phyloP scores from a whole-genome alignment of 2,888 invertebrate species.

The Ecliptopera silaceata region DNA sequence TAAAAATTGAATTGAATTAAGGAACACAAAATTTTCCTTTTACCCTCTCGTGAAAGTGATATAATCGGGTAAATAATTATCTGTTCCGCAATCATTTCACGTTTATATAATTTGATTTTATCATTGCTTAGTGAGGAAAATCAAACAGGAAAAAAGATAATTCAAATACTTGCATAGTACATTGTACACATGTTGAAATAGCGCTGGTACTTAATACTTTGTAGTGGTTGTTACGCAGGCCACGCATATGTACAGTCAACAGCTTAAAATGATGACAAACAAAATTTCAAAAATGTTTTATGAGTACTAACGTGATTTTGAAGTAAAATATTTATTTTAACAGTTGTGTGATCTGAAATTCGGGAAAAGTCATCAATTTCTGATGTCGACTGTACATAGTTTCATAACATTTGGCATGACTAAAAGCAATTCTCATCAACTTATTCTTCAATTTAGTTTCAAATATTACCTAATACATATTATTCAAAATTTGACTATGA shows the following conservation, averaged over 20 bases:
- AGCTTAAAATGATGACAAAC: too few relatives aligned
- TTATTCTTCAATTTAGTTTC: neutral
- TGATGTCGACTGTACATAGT: constrained; percentile 2
- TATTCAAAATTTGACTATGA: neutral
- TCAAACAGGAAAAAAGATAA: constrained; percentile 3
- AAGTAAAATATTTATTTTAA: too few relatives aligned
- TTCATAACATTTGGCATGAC: constrained; percentile 1
- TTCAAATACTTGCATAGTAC: neutral
- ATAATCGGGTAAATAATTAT: neutral
- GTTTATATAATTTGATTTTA: constrained; percentile 2
- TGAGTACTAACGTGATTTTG: too few relatives aligned
- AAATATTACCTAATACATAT: neutral
- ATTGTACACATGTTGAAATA: constrained; percentile 2
- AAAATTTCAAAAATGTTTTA: too few relatives aligned
- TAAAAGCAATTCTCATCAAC: neutral
- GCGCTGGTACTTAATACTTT: neutral
- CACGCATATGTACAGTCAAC: too few relatives aligned
- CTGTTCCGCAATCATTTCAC: constrained; percentile 2
- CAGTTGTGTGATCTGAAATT: too few relatives aligned
- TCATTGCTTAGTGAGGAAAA: constrained; percentile 3
- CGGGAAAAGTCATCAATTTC: too few relatives aligned
- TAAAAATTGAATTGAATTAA: too few relatives aligned
- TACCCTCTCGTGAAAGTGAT: neutral
- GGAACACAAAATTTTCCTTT: neutral
- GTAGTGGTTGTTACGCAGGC: neutral